Conservation (phyloP, 2,888 invertebrate genomes). For the Omphaloscelis lunosa region DNA sequence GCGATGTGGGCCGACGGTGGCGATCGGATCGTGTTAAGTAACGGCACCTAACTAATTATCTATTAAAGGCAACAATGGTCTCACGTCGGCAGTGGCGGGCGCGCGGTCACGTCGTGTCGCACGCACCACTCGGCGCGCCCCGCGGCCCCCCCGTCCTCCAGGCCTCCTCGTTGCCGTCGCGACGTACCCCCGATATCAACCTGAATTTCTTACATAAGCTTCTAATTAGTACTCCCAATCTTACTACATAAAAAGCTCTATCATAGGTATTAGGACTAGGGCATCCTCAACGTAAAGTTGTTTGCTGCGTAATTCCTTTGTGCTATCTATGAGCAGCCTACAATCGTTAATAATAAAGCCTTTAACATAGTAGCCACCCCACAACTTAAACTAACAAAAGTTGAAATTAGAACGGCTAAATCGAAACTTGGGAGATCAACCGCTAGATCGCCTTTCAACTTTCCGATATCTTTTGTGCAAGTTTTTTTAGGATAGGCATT, state of each 20-base stretch:
- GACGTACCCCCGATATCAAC: slow-evolving; percentile 29
- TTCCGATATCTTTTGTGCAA: slow-evolving; percentile 46
- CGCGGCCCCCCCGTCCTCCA: slow-evolving; percentile 25
- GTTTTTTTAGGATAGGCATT: slow-evolving; percentile 49
- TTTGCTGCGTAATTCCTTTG: background rate
- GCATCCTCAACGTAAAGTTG: background rate
- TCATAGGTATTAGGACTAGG: background rate
- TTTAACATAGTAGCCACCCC: background rate
- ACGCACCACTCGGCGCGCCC: slow-evolving; percentile 70
- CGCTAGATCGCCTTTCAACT: slow-evolving; percentile 56
- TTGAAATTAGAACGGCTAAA: slow-evolving; percentile 47
- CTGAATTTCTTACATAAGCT: slow-evolving; percentile 7
- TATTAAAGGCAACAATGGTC: slow-evolving; percentile 88
- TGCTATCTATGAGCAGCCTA: background rate
- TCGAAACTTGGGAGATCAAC: slow-evolving; percentile 48
- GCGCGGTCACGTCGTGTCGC: slow-evolving; percentile 76
- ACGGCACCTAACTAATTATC: slow-evolving; percentile 89
- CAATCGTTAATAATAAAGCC: background rate
- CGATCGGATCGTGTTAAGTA: slow-evolving; percentile 85
- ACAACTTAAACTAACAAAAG: slow-evolving; percentile 25
- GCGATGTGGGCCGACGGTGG: slow-evolving; percentile 79
- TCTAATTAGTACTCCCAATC: background rate
- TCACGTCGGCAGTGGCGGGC: slow-evolving; percentile 80
- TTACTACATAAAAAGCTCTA: slow-evolving; percentile 1
- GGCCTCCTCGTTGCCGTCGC: slow-evolving; percentile 9